Evolutionary conservation across 2,113 vertebrate species (phyloP).

Genomic region (Onychostoma macrolepis): DNA sequence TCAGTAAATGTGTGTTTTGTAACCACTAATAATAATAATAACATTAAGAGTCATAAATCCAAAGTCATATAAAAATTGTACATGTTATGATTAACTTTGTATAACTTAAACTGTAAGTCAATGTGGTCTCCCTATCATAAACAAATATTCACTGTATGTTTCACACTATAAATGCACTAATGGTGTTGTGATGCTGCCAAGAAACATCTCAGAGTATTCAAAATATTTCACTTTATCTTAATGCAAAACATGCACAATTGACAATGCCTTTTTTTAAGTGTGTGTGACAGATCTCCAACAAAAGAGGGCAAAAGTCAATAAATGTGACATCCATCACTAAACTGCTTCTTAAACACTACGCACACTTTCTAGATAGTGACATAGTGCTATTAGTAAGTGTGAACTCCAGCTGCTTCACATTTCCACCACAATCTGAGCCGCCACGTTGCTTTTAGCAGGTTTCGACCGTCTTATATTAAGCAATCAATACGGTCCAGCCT

Average conservation of each 20-base stretch:
- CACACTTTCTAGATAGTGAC: neutral
- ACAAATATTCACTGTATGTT: too few species aligned
- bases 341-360: neutral
- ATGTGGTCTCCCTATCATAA: too few species aligned
- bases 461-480: neutral
- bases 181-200: neutral
- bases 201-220: neutral
- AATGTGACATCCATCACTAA: neutral
- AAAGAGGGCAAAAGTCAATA: neutral
- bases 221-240: neutral
- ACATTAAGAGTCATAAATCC: too few species aligned
- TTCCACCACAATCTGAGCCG: conserved; percentile 14
- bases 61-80: neutral
- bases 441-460: conserved; percentile 30
- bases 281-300: neutral
- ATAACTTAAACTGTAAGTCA: too few species aligned
- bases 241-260: neutral
- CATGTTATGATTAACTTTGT: too few species aligned
- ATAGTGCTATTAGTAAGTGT: neutral
- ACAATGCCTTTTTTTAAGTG: neutral
- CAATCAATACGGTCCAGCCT: conserved; percentile 48
- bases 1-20: neutral
- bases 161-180: neutral
- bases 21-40: too few species aligned
- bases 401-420: neutral